Base-by-base conservation (phyloP, 2,113 vertebrate species). In the Aramus guarauna region DNA sequence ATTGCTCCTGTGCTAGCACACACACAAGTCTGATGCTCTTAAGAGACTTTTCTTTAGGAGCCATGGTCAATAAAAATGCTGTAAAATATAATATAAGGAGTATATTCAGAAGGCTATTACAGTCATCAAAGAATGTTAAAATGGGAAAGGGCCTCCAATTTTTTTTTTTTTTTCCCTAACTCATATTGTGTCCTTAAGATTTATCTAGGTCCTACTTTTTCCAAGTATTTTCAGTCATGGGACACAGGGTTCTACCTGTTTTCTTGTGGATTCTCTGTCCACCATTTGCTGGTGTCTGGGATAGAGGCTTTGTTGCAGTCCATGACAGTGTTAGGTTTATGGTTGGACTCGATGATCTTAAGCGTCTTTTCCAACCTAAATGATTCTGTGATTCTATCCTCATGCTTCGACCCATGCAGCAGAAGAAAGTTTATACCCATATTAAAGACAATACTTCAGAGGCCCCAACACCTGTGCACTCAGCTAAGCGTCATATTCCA, bases 241-340 rank as follows among this genome's bases (percentile, higher is more conserved):
- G 7, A 58, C 15, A 34, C 15, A 24, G 30, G 12, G n/a, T 43
- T 64, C 39, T 84, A 20, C 7, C 4, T 0, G 0, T 76, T 82
- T 87, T 75, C 56, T 58, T 73, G 24, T 11, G 50, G 13, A 53
- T 60, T 58, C 9, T 73, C 55, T 86, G 39, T 20, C 23, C 7
- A 16, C 6, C 2, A 18, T 64, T 21, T 68, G n/a, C 27, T 76
- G 27, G 5, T 73, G 19, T 71, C 47, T 43, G 47, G 50, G 32
- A 64, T 0, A 58, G 8, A 85, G 29, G 8, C 32, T 55, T 85
- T 80, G 55, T 76, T 60, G 17, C 5, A 88, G 6, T 45, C n/a
- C 62, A 22, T 85, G 50, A 36, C 45, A 47, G 7, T 43, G 12
- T 41, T 45, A 64, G 8, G 15, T 30, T 93, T 62, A 71, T 0